Percentiles rank a stretch among this genome's conserved stretches.
These are phyloP conservation scores for Sinocyclocheilus rhinocerous DNA, from an alignment of 2,113 vertebrate species.

Conservation along the genomic window DNA sequence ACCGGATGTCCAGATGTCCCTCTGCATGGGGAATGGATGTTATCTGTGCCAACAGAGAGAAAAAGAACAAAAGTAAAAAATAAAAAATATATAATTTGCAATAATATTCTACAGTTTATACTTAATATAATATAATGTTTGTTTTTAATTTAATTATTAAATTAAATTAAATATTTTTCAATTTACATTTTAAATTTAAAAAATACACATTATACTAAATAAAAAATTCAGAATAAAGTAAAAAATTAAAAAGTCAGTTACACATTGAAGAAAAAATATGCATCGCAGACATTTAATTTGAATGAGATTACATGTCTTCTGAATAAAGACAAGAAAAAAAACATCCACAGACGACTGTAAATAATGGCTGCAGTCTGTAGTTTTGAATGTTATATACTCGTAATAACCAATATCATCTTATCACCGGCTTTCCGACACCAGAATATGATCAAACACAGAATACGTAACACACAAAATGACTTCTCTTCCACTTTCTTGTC, in stretches of 20 bases:
- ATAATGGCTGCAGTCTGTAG: background rate
- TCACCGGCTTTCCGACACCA: background rate
- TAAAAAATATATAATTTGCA: too few species aligned
- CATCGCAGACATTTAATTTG: background rate
- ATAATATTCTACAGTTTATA: too few species aligned
- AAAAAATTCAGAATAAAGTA: background rate
- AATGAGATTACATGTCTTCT: background rate
- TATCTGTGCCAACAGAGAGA: background rate
- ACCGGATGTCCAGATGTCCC: background rate
- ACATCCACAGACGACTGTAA: background rate
- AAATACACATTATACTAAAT: too few species aligned
- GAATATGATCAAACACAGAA: background rate
- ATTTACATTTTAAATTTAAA: too few species aligned
- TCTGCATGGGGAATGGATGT: background rate
- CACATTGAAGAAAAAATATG: background rate
- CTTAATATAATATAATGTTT: too few species aligned
- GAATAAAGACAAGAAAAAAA: background rate
- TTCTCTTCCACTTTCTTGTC: background rate
- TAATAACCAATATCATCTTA: background rate
- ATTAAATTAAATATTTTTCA: too few species aligned
- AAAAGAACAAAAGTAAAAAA: background rate
- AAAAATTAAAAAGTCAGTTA: too few species aligned
- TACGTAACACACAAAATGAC: background rate
- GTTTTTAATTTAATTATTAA: too few species aligned
- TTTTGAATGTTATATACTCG: background rate